Percentiles rank a stretch among this genome's conserved stretches.
These are phyloP conservation scores for Seriola rivoliana DNA, from an alignment of 2,113 vertebrate genomes.

Conservation along the genomic window DNA sequence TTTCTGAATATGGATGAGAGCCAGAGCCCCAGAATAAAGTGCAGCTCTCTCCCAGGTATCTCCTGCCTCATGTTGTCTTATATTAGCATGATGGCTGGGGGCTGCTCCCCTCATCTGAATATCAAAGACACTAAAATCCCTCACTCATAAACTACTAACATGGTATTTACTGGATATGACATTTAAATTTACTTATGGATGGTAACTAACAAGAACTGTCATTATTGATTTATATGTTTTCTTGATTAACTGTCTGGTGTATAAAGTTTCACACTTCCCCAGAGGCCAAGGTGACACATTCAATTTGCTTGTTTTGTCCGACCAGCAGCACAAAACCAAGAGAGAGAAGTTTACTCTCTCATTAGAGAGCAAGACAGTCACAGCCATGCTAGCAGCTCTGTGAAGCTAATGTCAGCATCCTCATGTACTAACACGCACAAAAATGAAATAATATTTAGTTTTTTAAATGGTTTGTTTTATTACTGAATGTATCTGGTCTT, in stretches of 20 bases:
- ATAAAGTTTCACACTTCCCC: neutral
- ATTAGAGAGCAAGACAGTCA: too few species aligned
- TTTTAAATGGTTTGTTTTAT: too few species aligned
- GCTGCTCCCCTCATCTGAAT: slow-evolving; percentile 25
- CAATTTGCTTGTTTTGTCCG: neutral
- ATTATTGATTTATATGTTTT: neutral
- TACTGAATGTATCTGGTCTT: too few species aligned
- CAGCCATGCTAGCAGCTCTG: too few species aligned
- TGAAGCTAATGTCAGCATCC: too few species aligned
- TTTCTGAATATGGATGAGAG: slow-evolving; percentile 56
- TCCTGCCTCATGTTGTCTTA: slow-evolving; percentile 19
- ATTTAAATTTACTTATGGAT: neutral
- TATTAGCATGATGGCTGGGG: slow-evolving; percentile 42
- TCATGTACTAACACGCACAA: too few species aligned
- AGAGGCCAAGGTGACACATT: too few species aligned
- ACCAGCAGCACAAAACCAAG: too few species aligned
- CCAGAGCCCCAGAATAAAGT: slow-evolving; percentile 36
- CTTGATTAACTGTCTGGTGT: neutral
- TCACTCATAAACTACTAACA: slow-evolving; percentile 1
- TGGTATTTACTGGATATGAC: neutral
- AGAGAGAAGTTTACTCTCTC: too few species aligned
- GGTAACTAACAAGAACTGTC: neutral
- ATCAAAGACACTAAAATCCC: slow-evolving; percentile 12
- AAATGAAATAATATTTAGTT: too few species aligned
- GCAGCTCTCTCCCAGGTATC: slow-evolving; percentile 35